Base-by-base conservation (phyloP, 2,797 vertebrate species). In the Lepus oiostolus region DNA sequence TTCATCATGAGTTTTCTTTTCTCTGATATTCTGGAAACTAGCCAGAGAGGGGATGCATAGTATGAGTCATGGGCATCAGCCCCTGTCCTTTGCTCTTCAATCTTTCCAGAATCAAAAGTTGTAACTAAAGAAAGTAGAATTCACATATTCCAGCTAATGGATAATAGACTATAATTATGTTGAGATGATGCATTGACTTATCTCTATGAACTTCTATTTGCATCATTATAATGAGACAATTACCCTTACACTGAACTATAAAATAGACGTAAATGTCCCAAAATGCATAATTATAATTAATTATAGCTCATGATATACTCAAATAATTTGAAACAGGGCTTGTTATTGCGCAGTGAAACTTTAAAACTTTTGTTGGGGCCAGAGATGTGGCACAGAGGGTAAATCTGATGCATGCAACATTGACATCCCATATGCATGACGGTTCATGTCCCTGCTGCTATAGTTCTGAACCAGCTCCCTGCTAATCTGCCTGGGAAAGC, bases 201-300 rank as follows among this genome's bases (percentile, higher is more conserved):
- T 95, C 71, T 93, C 67, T 84, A 58, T 93, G 91, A 96, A 93
- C 35, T 6, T 62, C 72, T 93, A 82, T 42, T 85, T 77, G 13
- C 81, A 95, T 85, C 52, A 94, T 93, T 95, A 96, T 81, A 96
- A 32, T 91, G 95, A 96, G 76, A 96, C 71, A 98, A 95, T 96
- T 96, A 63, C 71, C 91, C 28, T 97, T 97, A 92, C 13, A 95
- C n/a, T 28, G 0, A 65, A 63, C 42, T 96, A 16, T 89, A 95
- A 85, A 96, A 97, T 83, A 97, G 74, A 88, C 10, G 1, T 75
- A 94, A 60, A 93, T 92, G 67, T 92, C 63, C 72, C 89, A 54
- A 30, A 97, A 89, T 96, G 11, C 97, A 95, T 95, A 97, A 94
- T 21, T 90, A 14, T 85, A 95, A 96, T 9, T 95, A 58, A 93